Conservation (phyloP, 2,888 invertebrate species). For the Caenorhabditis sp. region DNA sequence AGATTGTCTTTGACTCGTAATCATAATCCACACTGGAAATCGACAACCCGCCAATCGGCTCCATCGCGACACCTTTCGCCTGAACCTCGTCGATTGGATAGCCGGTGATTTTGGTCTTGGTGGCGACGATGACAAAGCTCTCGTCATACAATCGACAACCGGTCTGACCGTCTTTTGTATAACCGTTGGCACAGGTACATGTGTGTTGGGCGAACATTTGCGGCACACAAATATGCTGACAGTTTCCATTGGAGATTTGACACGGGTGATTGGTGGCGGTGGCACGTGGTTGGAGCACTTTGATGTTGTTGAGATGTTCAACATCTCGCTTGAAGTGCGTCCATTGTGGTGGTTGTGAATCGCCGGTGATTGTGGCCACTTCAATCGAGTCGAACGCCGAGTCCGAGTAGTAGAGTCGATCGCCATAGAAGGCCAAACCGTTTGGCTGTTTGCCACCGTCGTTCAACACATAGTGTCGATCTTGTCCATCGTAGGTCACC, state of each 20-base stretch:
- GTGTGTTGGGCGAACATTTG: slow-evolving; percentile 80
- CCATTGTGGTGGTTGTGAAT: slow-evolving; percentile 63
- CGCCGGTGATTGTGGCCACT: slow-evolving; percentile 61
- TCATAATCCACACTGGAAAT: slow-evolving; percentile 90
- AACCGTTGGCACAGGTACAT: slow-evolving; percentile 89
- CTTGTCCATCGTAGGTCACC: slow-evolving; percentile 69
- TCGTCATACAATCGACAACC: slow-evolving; percentile 80
- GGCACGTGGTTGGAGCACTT: slow-evolving; percentile 85
- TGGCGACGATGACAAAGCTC: slow-evolving; percentile 87
- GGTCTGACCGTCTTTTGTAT: slow-evolving; percentile 76
- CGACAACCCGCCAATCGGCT: slow-evolving; percentile 86
- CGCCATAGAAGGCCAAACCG: slow-evolving; percentile 65
- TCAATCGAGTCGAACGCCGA: slow-evolving; percentile 80
- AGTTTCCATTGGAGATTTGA: slow-evolving; percentile 85
- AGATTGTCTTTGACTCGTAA: slow-evolving; percentile 81
- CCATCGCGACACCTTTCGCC: slow-evolving; percentile 86
- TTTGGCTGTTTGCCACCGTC: slow-evolving; percentile 68
- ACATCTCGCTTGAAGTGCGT: slow-evolving; percentile 83
- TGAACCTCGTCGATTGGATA: slow-evolving; percentile 74
- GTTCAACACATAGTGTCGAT: slow-evolving; percentile 68
- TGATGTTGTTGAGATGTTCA: slow-evolving; percentile 80
- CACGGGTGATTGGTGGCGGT: slow-evolving; percentile 79
- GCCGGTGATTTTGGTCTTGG: slow-evolving; percentile 86
- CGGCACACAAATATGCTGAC: slow-evolving; percentile 92
- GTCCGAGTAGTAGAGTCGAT: slow-evolving; percentile 78